A percentile compares a stretch with the other conserved stretches of the same genome.
These are phyloP conservation scores for Crenichthys baileyi DNA, from an alignment of 2,797 vertebrate genomes.

Conservation along the genomic window DNA sequence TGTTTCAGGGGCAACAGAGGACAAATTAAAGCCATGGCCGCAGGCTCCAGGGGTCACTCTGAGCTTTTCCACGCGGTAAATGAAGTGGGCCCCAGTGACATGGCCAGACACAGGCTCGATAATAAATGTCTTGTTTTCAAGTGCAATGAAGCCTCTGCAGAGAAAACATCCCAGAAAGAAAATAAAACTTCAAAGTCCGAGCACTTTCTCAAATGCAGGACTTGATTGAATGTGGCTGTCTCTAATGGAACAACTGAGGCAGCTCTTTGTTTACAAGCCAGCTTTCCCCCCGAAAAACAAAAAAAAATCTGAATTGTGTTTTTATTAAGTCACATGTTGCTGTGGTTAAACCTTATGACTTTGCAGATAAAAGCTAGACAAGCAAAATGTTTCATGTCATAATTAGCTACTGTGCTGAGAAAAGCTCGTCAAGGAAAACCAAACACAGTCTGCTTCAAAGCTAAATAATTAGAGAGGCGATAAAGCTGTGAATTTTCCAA, in stretches of 20 bases:
- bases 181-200: slow-evolving; percentile 45
- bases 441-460: slow-evolving; percentile 19
- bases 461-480: slow-evolving; percentile 46
- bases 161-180: slow-evolving; percentile 38
- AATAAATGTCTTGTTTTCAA: slow-evolving; percentile 88
- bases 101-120: slow-evolving; percentile 85
- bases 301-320: background rate
- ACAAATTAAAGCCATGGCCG: slow-evolving; percentile 83
- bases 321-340: slow-evolving; percentile 11
- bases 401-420: slow-evolving; percentile 17
- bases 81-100: slow-evolving; percentile 78
- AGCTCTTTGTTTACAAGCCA: background rate
- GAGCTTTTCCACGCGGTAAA: slow-evolving; percentile 85
- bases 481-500: slow-evolving; percentile 17
- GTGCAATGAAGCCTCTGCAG: slow-evolving; percentile 90
- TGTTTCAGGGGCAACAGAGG: slow-evolving; percentile 54
- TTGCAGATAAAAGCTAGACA: slow-evolving; percentile 14
- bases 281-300: slow-evolving; percentile 27
- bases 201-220: slow-evolving; percentile 26
- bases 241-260: slow-evolving; percentile 30
- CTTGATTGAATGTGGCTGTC: slow-evolving; percentile 26
- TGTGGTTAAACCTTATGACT: slow-evolving; percentile 4
- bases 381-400: slow-evolving; percentile 29
- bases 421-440: slow-evolving; percentile 28
- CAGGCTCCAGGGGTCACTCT: slow-evolving; percentile 82